These are phyloP conservation scores for Drosophila burlai DNA, from an alignment of 1,140 invertebrate genomes.

Conservation along the genomic window DNA sequence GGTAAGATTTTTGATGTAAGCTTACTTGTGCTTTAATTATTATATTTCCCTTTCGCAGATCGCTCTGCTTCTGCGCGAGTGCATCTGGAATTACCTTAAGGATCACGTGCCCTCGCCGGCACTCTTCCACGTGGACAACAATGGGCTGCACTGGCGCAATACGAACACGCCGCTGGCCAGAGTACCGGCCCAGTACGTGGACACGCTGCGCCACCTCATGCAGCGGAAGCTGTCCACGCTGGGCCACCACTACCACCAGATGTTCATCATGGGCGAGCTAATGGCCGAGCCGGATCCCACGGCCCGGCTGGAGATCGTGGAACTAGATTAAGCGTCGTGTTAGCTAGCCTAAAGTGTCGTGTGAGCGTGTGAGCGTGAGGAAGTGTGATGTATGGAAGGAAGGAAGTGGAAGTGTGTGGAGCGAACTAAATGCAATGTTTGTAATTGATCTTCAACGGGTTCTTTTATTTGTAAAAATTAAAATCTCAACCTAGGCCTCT, in stretches of 20 bases:
- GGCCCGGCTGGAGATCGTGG: conserved; percentile 58
- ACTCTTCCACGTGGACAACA: conserved; percentile 87
- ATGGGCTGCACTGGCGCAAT: conserved; percentile 91
- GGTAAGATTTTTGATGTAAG: conserved; percentile 85
- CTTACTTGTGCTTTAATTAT: neutral
- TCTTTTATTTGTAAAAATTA: conserved; percentile 69
- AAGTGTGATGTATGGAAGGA: neutral
- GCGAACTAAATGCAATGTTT: conserved; percentile 65
- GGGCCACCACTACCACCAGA: conserved; percentile 90
- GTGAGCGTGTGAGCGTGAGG: neutral
- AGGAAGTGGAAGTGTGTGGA: neutral
- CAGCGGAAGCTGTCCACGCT: conserved; percentile 93
- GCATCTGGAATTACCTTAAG: conserved; percentile 96
- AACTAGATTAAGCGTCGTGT: conserved; percentile 62
- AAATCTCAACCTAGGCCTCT: conserved; percentile 68
- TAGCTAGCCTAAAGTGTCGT: conserved; percentile 49
- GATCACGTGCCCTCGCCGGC: conserved; percentile 95
- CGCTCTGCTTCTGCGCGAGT: conserved; percentile 89
- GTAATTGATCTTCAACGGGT: conserved; percentile 59
- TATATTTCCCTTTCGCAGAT: conserved; percentile 51
- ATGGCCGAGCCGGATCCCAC: conserved; percentile 32
- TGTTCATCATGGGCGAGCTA: conserved; percentile 85
- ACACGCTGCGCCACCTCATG: conserved; percentile 92
- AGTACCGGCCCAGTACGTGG: conserved; percentile 91
- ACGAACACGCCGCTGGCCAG: conserved; percentile 86